A percentile compares a stretch with the other conserved stretches of the same genome.
phyloP scores from a whole-genome alignment of 2,113 vertebrate genomes.

The Puma concolor region DNA sequence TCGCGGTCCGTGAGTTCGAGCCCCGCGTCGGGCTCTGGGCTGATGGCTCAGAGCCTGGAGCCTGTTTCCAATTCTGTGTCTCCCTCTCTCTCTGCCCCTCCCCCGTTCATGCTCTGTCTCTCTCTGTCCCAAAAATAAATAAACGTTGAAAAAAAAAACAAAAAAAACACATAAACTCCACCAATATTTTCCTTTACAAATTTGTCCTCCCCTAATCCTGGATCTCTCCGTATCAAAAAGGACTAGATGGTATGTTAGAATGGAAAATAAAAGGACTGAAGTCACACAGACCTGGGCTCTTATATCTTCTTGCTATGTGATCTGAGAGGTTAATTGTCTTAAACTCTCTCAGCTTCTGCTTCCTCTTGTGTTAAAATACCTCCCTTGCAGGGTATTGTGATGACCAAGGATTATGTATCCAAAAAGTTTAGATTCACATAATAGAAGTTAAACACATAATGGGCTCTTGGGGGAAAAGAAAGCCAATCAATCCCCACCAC shows the following conservation, averaged over 20 bases:
- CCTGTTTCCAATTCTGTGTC: no score
- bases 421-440: not conserved
- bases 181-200: not conserved
- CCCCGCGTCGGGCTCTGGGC: no score
- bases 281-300: not conserved
- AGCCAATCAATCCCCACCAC: not conserved
- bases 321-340: slow-evolving; percentile 24
- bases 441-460: not conserved
- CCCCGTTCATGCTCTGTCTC: no score
- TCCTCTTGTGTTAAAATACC: slow-evolving; percentile 15
- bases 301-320: not conserved
- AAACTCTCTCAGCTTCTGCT: not conserved
- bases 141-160: no score
- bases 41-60: no score
- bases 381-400: not conserved
- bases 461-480: not conserved
- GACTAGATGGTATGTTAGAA: not conserved
- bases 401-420: not conserved
- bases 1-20: no score
- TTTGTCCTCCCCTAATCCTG: not conserved
- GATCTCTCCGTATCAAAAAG: not conserved
- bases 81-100: no score
- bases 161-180: not conserved
- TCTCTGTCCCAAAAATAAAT: no score
- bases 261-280: slow-evolving; percentile 32